A percentile compares a stretch with the other conserved stretches of the same genome.
These are phyloP conservation scores for Zenarchopterus dispar DNA, from an alignment of 2,797 vertebrate species.

Conservation along the genomic window DNA sequence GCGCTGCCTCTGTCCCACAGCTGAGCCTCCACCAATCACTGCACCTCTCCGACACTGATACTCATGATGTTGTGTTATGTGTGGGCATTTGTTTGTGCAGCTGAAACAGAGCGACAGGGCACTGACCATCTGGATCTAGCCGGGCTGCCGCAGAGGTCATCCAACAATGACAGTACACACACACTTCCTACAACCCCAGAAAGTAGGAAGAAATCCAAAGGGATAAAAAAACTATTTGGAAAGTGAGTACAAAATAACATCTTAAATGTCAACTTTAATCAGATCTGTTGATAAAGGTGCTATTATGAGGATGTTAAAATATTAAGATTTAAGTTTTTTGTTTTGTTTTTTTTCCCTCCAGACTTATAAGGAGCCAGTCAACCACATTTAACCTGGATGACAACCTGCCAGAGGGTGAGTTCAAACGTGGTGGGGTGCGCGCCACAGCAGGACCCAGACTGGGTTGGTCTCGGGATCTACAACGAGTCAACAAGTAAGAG, in stretches of 20 bases:
- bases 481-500: conserved; percentile 86
- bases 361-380: conserved; percentile 94
- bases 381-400: conserved; percentile 95
- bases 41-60: conserved; percentile 11
- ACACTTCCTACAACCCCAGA: conserved; percentile 89
- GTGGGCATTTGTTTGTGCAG: conserved; percentile 77
- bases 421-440: conserved; percentile 95
- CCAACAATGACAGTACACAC: conserved; percentile 84
- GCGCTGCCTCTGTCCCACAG: conserved; percentile 19
- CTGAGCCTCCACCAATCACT: conserved; percentile 11
- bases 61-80: conserved; percentile 20
- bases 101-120: conserved; percentile 90
- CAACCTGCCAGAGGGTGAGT: conserved; percentile 90
- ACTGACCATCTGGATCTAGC: conserved; percentile 92
- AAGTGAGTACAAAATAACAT: conserved; percentile 76
- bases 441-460: conserved; percentile 94
- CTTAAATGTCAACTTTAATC: background rate
- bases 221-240: conserved; percentile 95
- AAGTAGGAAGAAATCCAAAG: conserved; percentile 92
- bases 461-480: conserved; percentile 96
- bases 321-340: background rate
- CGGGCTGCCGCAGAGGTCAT: conserved; percentile 83
- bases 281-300: background rate
- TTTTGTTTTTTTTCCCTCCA: conserved; percentile 49
- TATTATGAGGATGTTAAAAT: background rate